Conservation (phyloP, 2,797 vertebrate species). For the Ctenochaetus hawaiiensis region DNA sequence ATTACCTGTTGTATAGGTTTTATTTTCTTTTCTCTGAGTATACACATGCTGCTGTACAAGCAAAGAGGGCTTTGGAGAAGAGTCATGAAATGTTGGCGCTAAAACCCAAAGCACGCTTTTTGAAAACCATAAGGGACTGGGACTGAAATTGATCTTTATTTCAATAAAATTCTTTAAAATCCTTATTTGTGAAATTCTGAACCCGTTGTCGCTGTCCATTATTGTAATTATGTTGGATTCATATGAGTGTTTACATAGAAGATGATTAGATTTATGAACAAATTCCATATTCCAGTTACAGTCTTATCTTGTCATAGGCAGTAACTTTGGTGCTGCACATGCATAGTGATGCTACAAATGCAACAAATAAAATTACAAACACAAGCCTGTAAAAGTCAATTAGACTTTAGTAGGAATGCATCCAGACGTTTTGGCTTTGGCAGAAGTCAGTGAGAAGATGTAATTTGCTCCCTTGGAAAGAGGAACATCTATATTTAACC, state of each 20-base stretch:
- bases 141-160: constrained; percentile 88
- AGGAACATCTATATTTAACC: constrained; percentile 10
- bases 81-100: constrained; percentile 79
- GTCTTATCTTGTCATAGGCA: not conserved
- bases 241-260: not conserved
- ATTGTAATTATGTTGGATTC: constrained; percentile 5
- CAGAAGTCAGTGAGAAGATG: not conserved
- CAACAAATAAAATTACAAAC: not conserved
- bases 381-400: too few relatives aligned
- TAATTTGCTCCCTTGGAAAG: not conserved
- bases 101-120: constrained; percentile 87
- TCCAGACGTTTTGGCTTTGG: constrained; percentile 1
- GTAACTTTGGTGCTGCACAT: not conserved
- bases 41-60: constrained; percentile 83
- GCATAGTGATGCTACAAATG: not conserved
- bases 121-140: constrained; percentile 86
- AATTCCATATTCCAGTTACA: not conserved
- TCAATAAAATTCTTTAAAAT: constrained; percentile 89
- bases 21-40: constrained; percentile 60
- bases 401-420: not conserved
- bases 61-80: constrained; percentile 81
- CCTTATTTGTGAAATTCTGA: constrained; percentile 71
- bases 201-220: constrained; percentile 50
- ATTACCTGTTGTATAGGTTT: constrained; percentile 81
- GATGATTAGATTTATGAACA: not conserved